A percentile compares a stretch with the other conserved stretches of the same genome.
These are phyloP conservation scores for Bovichtus variegatus DNA, from an alignment of 2,797 vertebrate species.

Conservation along the genomic window DNA sequence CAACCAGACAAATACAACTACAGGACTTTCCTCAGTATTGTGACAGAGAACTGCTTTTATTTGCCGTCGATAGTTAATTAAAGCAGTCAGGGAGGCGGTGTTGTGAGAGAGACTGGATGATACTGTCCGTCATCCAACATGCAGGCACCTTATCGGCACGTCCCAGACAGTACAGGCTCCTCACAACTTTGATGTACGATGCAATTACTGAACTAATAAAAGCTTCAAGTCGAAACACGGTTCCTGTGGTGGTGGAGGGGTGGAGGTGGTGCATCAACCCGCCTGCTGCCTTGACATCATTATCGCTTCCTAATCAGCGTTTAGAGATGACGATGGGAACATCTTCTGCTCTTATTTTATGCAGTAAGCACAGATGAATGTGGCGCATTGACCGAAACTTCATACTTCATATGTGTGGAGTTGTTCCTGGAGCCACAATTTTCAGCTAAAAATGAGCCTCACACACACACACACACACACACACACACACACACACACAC, in stretches of 20 bases:
- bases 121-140: slow-evolving; percentile 76
- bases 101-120: slow-evolving; percentile 57
- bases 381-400: slow-evolving; percentile 1
- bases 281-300: slow-evolving; percentile 68
- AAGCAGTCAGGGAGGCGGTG: slow-evolving; percentile 50
- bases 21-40: slow-evolving; percentile 13
- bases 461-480: too few species aligned
- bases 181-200: slow-evolving; percentile 84
- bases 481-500: too few species aligned
- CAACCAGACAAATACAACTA: slow-evolving; percentile 21
- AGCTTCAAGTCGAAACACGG: slow-evolving; percentile 77
- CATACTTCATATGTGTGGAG: background rate
- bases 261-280: slow-evolving; percentile 53
- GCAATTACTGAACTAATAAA: slow-evolving; percentile 87
- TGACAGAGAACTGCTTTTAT: slow-evolving; percentile 50
- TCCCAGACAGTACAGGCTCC: slow-evolving; percentile 74
- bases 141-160: slow-evolving; percentile 77
- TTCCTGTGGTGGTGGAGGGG: slow-evolving; percentile 38
- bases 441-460: too few species aligned
- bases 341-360: slow-evolving; percentile 35
- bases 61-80: slow-evolving; percentile 73
- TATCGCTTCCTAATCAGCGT: slow-evolving; percentile 71
- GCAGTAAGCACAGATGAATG: slow-evolving; percentile 3
- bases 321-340: slow-evolving; percentile 33
- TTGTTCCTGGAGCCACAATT: background rate